These are phyloP conservation scores for Magallana nippona DNA, from an alignment of 2,888 invertebrate species.

Conservation along the genomic window DNA sequence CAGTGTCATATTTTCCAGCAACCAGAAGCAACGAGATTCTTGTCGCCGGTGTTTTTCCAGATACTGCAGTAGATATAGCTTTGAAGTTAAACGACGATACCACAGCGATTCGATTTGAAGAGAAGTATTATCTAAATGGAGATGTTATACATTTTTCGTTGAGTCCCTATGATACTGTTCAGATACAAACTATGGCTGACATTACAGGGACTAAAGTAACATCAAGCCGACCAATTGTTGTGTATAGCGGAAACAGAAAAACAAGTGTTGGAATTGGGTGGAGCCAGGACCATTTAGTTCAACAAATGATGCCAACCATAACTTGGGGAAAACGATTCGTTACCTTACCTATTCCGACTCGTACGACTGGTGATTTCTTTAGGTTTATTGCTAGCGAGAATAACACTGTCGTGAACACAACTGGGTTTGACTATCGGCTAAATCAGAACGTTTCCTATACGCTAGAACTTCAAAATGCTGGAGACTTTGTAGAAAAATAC, in stretches of 20 bases:
- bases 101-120: conserved; percentile 41
- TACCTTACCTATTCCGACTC: conserved; percentile 64
- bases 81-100: conserved; percentile 44
- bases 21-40: conserved; percentile 48
- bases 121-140: conserved; percentile 43
- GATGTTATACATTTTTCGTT: conserved; percentile 37
- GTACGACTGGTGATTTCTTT: conserved; percentile 64
- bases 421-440: conserved; percentile 38
- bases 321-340: conserved; percentile 70
- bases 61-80: conserved; percentile 45
- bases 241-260: conserved; percentile 66
- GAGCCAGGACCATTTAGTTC: conserved; percentile 59
- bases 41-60: conserved; percentile 51
- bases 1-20: conserved; percentile 54
- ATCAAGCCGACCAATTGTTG: conserved; percentile 61
- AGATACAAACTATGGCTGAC: conserved; percentile 60
- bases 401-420: conserved; percentile 46
- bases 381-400: conserved; percentile 58
- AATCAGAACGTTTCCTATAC: conserved; percentile 29
- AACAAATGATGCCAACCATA: conserved; percentile 64
- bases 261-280: conserved; percentile 52
- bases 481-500: conserved; percentile 39
- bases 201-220: conserved; percentile 65
- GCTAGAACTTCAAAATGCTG: conserved; percentile 34
- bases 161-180: conserved; percentile 51